Evolutionary conservation across 2,888 invertebrate genomes (phyloP), one percentile per base, ranked within the genome.

Genomic region (Griposia aprilina): DNA sequence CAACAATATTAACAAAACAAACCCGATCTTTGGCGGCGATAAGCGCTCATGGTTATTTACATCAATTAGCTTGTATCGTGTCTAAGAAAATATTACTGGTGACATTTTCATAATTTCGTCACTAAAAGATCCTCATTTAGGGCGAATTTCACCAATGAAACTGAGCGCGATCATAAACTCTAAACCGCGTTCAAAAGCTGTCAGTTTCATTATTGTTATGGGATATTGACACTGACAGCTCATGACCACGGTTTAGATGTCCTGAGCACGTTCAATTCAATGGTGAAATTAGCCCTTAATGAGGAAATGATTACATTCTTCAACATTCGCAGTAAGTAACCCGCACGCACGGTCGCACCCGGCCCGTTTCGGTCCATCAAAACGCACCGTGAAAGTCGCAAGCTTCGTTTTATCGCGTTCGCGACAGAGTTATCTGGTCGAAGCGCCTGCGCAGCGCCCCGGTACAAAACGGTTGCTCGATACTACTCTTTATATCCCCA

Each of bases 371-470:
- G 90, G 91, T 91, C 92, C 89, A 92, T 94, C 94, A 94, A 93
- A 92, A 91, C 90, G 89, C 76, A 83, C 88, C 85, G 91, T 92
- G 90, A 92, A 92, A 91, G 90, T 94, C 90, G 90, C 91, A 74
- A 90, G 90, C 87, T 91, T 92, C 92, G 91, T 93, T 94, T 94
- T 94, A 94, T 93, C 92, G 88, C 89, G 88, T 92, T 91, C 91
- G 90, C 92, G 89, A 88, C 88, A 83, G 87, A 91, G 88, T 90
- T 93, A 93, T 92, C 91, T 91, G 85, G 66, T 76, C 86, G 81
- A 89, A 86, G 89, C 89, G 91, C 89, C 74, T 74, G 88, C 90
- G 90, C 90, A 89, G 78, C 84, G 77, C 78, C 78, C 73, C 67
- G 79, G 82, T 89, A 92, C 93, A 91, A 92, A 93, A 93, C 91